A percentile compares a stretch with the other conserved stretches of the same genome.
Conservation (phyloP, 2,888 invertebrate species). For the Drosophila phalerata region DNA sequence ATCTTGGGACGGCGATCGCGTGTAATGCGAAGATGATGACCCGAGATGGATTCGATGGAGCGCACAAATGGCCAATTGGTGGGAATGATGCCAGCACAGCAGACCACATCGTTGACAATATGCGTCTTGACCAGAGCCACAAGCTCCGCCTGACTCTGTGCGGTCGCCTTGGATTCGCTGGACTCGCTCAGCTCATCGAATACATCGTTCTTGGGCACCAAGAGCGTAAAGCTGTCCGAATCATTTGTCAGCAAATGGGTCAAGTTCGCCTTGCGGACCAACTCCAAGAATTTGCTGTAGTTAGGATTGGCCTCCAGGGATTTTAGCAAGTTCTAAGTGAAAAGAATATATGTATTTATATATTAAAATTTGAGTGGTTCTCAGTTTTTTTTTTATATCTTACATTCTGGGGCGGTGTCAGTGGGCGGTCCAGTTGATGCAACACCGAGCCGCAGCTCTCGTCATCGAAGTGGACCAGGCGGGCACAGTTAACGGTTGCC, state of each 20-base stretch:
- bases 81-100: slow-evolving; percentile 85
- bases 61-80: slow-evolving; percentile 86
- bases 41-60: slow-evolving; percentile 84
- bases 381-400: slow-evolving; percentile 9
- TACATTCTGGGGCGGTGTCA: slow-evolving; percentile 85
- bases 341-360: not conserved
- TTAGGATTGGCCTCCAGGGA: slow-evolving; percentile 82
- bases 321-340: slow-evolving; percentile 79
- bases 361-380: slow-evolving; percentile 26
- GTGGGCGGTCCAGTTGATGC: slow-evolving; percentile 88
- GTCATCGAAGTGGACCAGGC: slow-evolving; percentile 88
- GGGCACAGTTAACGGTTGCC: slow-evolving; percentile 90
- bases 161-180: slow-evolving; percentile 64
- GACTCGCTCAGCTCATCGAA: slow-evolving; percentile 83
- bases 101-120: slow-evolving; percentile 85
- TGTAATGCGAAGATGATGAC: slow-evolving; percentile 83
- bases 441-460: slow-evolving; percentile 89
- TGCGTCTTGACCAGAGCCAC: slow-evolving; percentile 83
- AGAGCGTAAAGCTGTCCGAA: slow-evolving; percentile 81
- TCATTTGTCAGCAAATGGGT: slow-evolving; percentile 81
- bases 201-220: slow-evolving; percentile 85
- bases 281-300: slow-evolving; percentile 84
- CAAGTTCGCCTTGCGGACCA: slow-evolving; percentile 83
- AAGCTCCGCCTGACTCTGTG: slow-evolving; percentile 71
- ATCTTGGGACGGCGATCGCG: slow-evolving; percentile 85